Conservation (phyloP, 2,888 invertebrate species). For the Diplolepis rosae region DNA sequence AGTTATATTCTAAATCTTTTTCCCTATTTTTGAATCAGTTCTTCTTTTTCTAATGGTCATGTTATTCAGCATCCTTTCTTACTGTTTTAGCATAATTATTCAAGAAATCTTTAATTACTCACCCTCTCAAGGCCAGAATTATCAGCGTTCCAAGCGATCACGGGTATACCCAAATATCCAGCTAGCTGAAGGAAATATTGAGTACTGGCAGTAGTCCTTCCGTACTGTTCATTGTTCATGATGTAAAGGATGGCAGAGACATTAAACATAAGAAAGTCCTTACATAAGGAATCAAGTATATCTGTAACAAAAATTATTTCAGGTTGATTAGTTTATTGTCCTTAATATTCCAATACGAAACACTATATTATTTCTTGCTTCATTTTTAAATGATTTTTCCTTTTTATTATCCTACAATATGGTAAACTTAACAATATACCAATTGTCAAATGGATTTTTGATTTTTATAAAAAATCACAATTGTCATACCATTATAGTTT, state of each 20-base stretch:
- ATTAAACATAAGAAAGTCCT: slow-evolving; percentile 91
- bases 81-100: too few relatives aligned
- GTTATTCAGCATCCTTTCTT: too few relatives aligned
- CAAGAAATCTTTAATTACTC: slow-evolving; percentile 43
- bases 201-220: slow-evolving; percentile 93
- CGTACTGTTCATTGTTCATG: slow-evolving; percentile 96
- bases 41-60: too few relatives aligned
- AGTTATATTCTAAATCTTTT: too few relatives aligned
- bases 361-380: not conserved
- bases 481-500: too few relatives aligned
- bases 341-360: not conserved
- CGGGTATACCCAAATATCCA: slow-evolving; percentile 95
- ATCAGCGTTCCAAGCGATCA: slow-evolving; percentile 98
- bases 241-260: slow-evolving; percentile 94
- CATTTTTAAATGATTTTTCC: too few relatives aligned
- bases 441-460: too few relatives aligned
- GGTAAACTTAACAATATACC: too few relatives aligned
- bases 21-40: too few relatives aligned
- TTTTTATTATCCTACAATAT: too few relatives aligned
- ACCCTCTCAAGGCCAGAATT: slow-evolving; percentile 88
- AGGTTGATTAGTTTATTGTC: not conserved
- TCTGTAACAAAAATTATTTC: slow-evolving; percentile 77
- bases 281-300: slow-evolving; percentile 90
- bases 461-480: too few relatives aligned
- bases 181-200: slow-evolving; percentile 95